Base-by-base conservation (phyloP, 2,113 vertebrate genomes). In the Cyanistes caeruleus region DNA sequence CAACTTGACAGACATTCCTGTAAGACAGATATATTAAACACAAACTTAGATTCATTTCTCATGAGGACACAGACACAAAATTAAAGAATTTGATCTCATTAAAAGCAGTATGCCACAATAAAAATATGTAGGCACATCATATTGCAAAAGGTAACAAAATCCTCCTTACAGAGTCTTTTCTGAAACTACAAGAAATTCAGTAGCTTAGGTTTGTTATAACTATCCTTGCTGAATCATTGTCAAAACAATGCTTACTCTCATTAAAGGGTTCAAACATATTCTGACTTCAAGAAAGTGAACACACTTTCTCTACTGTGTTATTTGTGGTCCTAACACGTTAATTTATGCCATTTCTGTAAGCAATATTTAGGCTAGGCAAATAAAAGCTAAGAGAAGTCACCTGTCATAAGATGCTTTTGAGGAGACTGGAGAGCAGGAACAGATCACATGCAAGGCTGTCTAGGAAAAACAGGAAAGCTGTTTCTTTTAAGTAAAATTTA, bases 271-370 rank as follows among this genome's bases (percentile, higher is more conserved):
- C 58, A 89, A 9, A 65, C 6, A 11, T n/a, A n/a, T 27, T 62
- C 43, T 79, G 46, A 30, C 24, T 89, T 65, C 15, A 67, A n/a
- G n/a, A n/a, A n/a, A n/a, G n/a, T n/a, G n/a, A n/a, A 46, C 5
- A 33, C 7, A 22, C 1, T 0, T 64, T 84, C 44, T 69, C 21
- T 28, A 33, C 21, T 0, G 0, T 25, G 25, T 10, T 17, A n/a
- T 69, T 90, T 33, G 10, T 73, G 24, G 35, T 60, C 24, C 43
- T 1, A 5, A 11, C 9, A 79, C 16, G 25, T 10, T 43, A n/a
- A 69, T 46, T 77, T 37, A 75, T 10, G 25, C 15, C 5, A 43
- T 62, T 80, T 76, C 33, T 51, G 4, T 27, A 49, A 35, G 7
- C 28, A 78, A 15, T 16, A 7, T 11, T 76, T 41, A 43, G 10